Evolutionary conservation across 2,888 invertebrate genomes (phyloP), one percentile per base, ranked within the genome.

Genomic region (Pollenia amentaria): DNA sequence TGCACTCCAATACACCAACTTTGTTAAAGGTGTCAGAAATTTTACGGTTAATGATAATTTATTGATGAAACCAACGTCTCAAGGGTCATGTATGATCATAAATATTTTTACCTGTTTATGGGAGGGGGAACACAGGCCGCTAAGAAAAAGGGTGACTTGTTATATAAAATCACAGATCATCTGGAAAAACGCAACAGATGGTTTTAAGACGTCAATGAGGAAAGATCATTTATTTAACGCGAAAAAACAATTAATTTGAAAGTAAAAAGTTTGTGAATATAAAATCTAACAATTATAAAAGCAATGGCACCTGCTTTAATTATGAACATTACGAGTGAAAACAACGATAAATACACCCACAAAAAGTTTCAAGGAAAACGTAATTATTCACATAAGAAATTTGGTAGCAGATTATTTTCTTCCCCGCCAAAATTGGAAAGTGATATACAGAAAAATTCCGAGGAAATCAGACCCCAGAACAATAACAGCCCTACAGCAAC

Each of bases 31-130:
- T 81, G 75, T 79, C 69, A 70, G 75, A 75, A 84, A 84, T 46
- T 73, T 62, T 73, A 70, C 62, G 62, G 73, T 75, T 79, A 84
- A 84, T 79, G 84, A 79, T 62, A 70, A 79, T 79, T 75, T 84
- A 75, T 84, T 84, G 55, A 73, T 73, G 51, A 51, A 57, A 65
- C 7, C 38, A 67, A 48, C 12, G 44, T 8, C 29, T 29, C 38
- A 46, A 51, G 40, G 67, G 44, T 62, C 62, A 69, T 62, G 53
- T 21, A 44, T 60, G 57, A 65, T 42, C 9, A 16, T 18, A 42
- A 60, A 44, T 18, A 57, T 44, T 42, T 48, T 51, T 75, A 84
- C 70, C 75, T 75, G 75, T n/a, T 11, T 12, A 46, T 11, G 16
- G n/a, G 21, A 60, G 53, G 46, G 60, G 38, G 48, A 67, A 72